Evolutionary conservation across 1,140 invertebrate genomes (phyloP).

Genomic region (Aplysia californica): DNA sequence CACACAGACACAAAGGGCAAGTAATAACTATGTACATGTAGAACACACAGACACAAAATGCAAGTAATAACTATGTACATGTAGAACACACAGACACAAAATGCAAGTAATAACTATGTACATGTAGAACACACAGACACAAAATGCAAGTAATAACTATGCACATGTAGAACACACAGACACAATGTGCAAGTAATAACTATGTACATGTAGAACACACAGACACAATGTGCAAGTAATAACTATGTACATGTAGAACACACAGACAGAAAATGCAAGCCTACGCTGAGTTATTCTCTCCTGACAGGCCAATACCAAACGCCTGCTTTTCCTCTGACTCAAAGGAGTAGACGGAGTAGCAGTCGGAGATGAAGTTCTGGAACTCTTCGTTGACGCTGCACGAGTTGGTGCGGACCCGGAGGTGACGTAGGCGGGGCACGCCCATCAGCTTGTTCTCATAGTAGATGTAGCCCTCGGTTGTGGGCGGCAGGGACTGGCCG

Average conservation of each 20-base stretch:
- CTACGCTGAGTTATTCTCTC: slow-evolving; percentile 48
- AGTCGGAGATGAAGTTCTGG: slow-evolving; percentile 71
- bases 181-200: no score
- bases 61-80: no score
- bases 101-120: no score
- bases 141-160: no score
- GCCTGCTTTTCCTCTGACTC: slow-evolving; percentile 70
- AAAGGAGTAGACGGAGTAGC: slow-evolving; percentile 72
- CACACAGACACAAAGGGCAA: no score
- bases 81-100: no score
- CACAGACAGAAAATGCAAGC: background rate
- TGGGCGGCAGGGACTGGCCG: slow-evolving; percentile 56
- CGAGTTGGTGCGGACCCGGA: slow-evolving; percentile 72
- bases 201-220: no score
- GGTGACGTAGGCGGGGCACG: slow-evolving; percentile 74
- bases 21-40: no score
- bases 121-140: no score
- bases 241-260: background rate
- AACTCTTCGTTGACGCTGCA: slow-evolving; percentile 75
- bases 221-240: no score
- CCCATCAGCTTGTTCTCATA: slow-evolving; percentile 78
- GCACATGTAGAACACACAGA: no score
- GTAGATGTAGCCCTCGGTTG: slow-evolving; percentile 70
- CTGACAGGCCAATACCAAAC: slow-evolving; percentile 64
- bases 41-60: no score